Base-by-base conservation (phyloP, 1,140 invertebrate species). In the Nylanderia fulva region DNA sequence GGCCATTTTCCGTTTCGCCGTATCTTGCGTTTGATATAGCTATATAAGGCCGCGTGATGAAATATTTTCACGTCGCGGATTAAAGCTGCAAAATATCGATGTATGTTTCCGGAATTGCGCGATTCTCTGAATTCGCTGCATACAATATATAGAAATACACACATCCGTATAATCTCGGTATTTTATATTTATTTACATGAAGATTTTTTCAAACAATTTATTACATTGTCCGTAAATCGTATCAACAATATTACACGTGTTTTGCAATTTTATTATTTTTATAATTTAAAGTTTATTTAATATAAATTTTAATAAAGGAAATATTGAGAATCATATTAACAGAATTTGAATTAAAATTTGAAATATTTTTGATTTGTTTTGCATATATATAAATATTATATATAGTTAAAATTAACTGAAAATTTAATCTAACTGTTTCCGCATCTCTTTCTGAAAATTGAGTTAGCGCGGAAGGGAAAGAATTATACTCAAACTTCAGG, bases 401-500 rank as follows among this genome's bases (percentile, higher is more conserved):
- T 48, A 48, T 3, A 48, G 45, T 48, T 48, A 15, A 48, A 48
- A 48, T 42, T 48, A 48, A 48, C 15, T 48, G 15, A 48, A 36
- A 29, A n/a, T 64, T 64, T 36, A 36, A 64, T 36, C 8, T 18
- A 36, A n/a, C 36, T 36, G 15, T 64, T 13, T 24, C 8, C 0
- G n/a, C n/a, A 33, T 95, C 0, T 11, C 27, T 21, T 21, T 39
- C 3, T 11, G n/a, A 1, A 66, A 3, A 66, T 66, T 11, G 29
- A 66, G 3, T 0, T 18, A 39, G 4, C n/a, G 1, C 1, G 1
- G 3, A 42, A 13, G 21, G 11, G n/a, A 39, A 64, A 36, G 18
- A 18, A 15, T n/a, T 11, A 66, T 21, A n/a, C n/a, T 13, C 42
- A 66, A 64, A 36, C 13, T 33, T 21, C 18, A 64, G 21, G 36